Evolutionary conservation across 2,113 vertebrate species (phyloP), one percentile per base, ranked within the genome.

Genomic region (Zapus hudsonius): DNA sequence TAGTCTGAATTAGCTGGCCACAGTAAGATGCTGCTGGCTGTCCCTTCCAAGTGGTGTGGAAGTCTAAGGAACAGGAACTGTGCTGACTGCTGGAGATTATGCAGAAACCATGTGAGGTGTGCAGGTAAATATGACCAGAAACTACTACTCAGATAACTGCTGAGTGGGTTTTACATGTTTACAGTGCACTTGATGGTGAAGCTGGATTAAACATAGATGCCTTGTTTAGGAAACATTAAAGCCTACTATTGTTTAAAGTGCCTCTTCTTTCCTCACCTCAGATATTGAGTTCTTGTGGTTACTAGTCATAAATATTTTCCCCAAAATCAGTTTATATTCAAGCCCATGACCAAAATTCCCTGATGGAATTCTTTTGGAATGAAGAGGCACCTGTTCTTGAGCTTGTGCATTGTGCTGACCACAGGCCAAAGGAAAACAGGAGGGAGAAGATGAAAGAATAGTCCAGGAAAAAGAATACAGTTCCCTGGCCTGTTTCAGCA

Each of bases 231-330:
- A 89, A 84, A 22, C 22, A 63, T 36, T 3, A 2, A 31, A 16
- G 1, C 44, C 38, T 61, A 1, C 22, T 91, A 29, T 63, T 31
- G 8, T 55, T 64, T 69, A 61, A 44, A 72, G 2, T 88, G 1
- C 7, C 40, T 75, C 61, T 89, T 22, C 13, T 10, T 82, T 44
- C 9, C n/a, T 81, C 36, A 69, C 29, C 44, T 78, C 55, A 31
- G 57, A 89, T 47, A 33, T 15, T 22, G 55, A 91, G 66, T 92
- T 89, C 47, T 76, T 11, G 52, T 89, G 4, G 69, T 91, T 84
- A 33, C 22, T 40, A 4, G 44, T 81, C 38, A 70, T 63, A 52
- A 84, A 40, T 33, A 40, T 29, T 72, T 16, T 2, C 11, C 16
- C 2, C 61, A 73, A 29, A 90, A 23, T 40, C 2, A 19, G 9